Base-by-base conservation (phyloP, 1,140 invertebrate species). In the Polyergus mexicanus region DNA sequence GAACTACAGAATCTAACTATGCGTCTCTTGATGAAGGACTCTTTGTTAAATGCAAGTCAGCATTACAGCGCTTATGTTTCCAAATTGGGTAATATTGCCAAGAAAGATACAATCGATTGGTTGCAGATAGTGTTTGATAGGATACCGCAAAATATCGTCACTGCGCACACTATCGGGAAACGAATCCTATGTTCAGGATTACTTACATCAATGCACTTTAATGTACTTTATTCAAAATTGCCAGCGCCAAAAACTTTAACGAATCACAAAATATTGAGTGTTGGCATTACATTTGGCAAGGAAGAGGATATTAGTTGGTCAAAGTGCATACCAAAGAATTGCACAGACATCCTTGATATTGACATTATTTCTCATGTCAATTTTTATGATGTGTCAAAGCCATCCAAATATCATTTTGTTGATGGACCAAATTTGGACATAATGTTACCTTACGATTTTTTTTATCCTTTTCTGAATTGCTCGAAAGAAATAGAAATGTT, bases 381-480 rank as follows among this genome's bases (percentile, higher is more conserved):
- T 38, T 97, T 97, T 93, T 94, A 96, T 32, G 96, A 97, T 90
- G 93, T 96, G 13, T 96, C 96, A 0, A 93, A 91, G 22, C 94
- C 95, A 11, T 95, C 96, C 0, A 93, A 94, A 25, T 95, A 94
- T 60, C 94, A 95, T 68, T 96, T 96, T 89, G 96, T 96, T 28
- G 95, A 96, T 78, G 95, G 96, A 32, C 96, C 97, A 51, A 95
- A 96, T 65, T 95, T 97, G 77, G 95, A 96, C 81, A 94, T 97
- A 54, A 96, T 95, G 91, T 93, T 97, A 13, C 97, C 97, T 3
- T 94, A 96, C 74, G 97, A 97, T 91, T 97, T 97, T 92, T 97
- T 97, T 92, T 97, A 97, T 92, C 97, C 97, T 41, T 97, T 97
- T 74, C 83, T 95, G 44, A 94, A 89, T 86, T 47, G 25, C 25